phyloP scores from a whole-genome alignment of 2,113 vertebrate genomes.

The Urocynchramus pylzowi region DNA sequence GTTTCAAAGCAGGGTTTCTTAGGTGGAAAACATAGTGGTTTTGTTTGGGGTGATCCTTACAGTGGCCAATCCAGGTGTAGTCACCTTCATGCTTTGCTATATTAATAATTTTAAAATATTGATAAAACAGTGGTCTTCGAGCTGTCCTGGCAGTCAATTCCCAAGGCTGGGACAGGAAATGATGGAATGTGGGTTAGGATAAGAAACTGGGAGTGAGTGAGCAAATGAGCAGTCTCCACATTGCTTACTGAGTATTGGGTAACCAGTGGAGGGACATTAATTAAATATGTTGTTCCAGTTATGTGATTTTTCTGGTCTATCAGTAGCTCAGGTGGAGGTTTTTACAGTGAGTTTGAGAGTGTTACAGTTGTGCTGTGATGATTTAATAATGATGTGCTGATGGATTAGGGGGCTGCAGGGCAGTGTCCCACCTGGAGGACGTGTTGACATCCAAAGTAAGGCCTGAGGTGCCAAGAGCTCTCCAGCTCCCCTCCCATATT shows the following conservation, averaged over 20 bases:
- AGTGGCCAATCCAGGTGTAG: background rate
- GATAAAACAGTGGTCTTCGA: background rate
- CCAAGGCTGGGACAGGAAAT: background rate
- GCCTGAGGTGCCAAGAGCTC: background rate
- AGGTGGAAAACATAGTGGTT: background rate
- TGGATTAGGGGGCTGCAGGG: background rate
- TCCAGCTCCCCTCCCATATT: fast-evolving
- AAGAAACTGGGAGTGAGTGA: background rate
- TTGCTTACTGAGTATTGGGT: background rate
- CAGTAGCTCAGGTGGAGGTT: background rate
- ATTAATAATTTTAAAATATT: background rate
- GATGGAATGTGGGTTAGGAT: background rate
- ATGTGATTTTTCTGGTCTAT: background rate
- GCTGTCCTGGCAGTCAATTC: background rate
- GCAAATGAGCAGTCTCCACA: background rate
- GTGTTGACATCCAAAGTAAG: background rate
- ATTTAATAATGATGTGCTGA: background rate
- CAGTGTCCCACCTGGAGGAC: background rate
- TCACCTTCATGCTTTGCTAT: fast-evolving
- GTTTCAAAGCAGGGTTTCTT: background rate
- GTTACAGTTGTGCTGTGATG: background rate
- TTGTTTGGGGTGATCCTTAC: background rate
- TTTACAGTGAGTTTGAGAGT: background rate
- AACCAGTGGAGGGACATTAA: background rate
- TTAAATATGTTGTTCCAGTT: background rate